phyloP scores from a whole-genome alignment of 1,140 invertebrate species.

The Schlechtendalia chinensis region DNA sequence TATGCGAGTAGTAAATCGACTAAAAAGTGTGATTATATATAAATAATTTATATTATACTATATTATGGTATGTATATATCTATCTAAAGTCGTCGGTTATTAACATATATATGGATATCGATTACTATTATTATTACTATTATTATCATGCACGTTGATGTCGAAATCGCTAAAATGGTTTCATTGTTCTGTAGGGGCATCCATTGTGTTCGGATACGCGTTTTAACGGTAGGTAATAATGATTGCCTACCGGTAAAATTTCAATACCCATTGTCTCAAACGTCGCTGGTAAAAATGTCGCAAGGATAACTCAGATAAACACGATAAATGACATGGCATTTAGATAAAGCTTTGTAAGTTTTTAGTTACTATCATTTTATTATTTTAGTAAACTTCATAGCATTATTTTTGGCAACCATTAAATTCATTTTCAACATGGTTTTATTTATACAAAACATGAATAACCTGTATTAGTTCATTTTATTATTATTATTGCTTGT shows the following conservation, averaged over 20 bases:
- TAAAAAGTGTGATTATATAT: too few species aligned
- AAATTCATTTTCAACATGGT: too few species aligned
- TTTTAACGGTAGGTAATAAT: conserved; percentile 42
- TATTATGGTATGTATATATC: background rate
- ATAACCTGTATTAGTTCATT: too few species aligned
- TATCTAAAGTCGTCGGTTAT: too few species aligned
- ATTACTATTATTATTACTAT: background rate
- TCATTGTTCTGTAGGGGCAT: conserved; percentile 24
- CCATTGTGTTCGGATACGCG: conserved; percentile 14
- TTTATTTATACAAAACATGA: too few species aligned
- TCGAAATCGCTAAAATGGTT: conserved; percentile 37
- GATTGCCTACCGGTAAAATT: conserved; percentile 23
- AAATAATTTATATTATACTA: background rate
- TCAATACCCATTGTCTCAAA: conserved; percentile 44
- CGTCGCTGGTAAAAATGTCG: background rate
- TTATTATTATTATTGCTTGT: too few species aligned
- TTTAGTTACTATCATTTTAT: background rate
- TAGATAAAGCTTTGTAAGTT: background rate
- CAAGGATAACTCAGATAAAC: background rate
- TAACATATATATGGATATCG: background rate
- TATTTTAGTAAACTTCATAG: background rate
- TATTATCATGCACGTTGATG: conserved; percentile 11
- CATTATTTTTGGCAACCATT: too few species aligned
- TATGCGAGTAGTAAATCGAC: too few species aligned
- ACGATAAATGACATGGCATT: too few species aligned